These are phyloP conservation scores for Erannis defoliaria DNA, from an alignment of 2,888 invertebrate genomes.

Conservation along the genomic window DNA sequence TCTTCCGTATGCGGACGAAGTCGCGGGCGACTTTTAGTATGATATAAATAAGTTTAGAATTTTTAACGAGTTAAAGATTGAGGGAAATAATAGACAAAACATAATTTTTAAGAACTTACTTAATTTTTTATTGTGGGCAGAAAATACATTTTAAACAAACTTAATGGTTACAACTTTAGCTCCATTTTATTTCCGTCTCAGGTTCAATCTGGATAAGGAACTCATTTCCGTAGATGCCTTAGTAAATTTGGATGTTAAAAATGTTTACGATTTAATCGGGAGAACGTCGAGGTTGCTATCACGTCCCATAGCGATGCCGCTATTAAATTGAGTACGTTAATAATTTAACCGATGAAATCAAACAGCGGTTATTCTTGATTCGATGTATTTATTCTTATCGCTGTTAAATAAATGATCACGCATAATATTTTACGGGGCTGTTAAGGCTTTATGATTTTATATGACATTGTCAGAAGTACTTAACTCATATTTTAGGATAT, in stretches of 20 bases:
- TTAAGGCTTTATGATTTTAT: background rate
- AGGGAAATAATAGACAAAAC: no score
- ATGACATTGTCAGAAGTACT: background rate
- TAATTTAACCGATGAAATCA: background rate
- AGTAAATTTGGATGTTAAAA: constrained; percentile 67
- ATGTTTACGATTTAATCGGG: constrained; percentile 69
- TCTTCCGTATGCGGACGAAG: no score
- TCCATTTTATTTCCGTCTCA: constrained; percentile 45
- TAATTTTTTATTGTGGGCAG: no score
- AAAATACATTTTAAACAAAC: no score
- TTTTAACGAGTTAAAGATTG: no score
- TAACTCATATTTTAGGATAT: no score
- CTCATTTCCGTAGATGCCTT: constrained; percentile 63
- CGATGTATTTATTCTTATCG: background rate
- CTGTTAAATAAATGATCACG: background rate
- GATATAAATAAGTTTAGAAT: no score
- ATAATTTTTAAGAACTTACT: no score
- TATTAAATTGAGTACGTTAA: constrained; percentile 67
- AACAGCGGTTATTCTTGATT: background rate
- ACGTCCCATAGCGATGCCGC: constrained; percentile 67
- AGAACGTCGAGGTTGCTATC: constrained; percentile 64
- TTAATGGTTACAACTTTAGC: background rate
- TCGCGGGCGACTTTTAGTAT: no score
- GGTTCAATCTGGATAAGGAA: constrained; percentile 70
- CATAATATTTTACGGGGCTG: background rate